Evolutionary conservation across 2,797 vertebrate species (phyloP).

Genomic region (Acipenser ruthenus): DNA sequence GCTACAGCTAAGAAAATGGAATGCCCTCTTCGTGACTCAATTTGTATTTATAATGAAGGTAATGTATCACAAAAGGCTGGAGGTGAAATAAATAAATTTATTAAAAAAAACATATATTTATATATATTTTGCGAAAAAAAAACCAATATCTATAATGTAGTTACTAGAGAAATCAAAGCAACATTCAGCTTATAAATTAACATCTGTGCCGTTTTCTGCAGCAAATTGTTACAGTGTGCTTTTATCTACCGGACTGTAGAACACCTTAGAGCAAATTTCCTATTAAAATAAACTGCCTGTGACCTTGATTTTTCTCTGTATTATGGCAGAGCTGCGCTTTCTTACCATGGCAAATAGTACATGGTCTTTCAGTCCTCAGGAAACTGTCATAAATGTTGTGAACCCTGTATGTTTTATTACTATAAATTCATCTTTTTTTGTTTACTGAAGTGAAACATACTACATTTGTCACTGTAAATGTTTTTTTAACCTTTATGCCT

Average conservation of each 20-base stretch:
- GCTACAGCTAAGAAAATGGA: neutral
- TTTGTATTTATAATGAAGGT: slow-evolving; percentile 19
- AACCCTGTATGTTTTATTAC: neutral
- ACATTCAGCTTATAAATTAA: slow-evolving; percentile 6
- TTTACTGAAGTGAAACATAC: neutral
- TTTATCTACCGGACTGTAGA: too few species aligned
- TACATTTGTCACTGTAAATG: neutral
- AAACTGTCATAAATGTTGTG: slow-evolving; percentile 3
- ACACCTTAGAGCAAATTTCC: neutral
- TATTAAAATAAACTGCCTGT: slow-evolving; percentile 1
- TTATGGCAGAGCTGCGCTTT: neutral
- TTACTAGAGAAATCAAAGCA: slow-evolving; percentile 4
- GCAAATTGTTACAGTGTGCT: neutral
- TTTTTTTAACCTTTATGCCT: neutral
- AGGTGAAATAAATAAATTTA: slow-evolving; percentile 15
- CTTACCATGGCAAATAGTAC: neutral
- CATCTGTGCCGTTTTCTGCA: neutral
- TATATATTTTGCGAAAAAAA: neutral
- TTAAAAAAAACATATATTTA: slow-evolving; percentile 7
- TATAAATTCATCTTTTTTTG: neutral
- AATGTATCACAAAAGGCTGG: slow-evolving; percentile 15
- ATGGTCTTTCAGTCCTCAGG: neutral
- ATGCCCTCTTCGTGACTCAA: slow-evolving; percentile 9
- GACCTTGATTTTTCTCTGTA: neutral
- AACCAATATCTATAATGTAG: slow-evolving; percentile 12